Evolutionary conservation across 2,888 invertebrate species (phyloP), one percentile per base, ranked within the genome.

Genomic region (Cephonodes hylas): DNA sequence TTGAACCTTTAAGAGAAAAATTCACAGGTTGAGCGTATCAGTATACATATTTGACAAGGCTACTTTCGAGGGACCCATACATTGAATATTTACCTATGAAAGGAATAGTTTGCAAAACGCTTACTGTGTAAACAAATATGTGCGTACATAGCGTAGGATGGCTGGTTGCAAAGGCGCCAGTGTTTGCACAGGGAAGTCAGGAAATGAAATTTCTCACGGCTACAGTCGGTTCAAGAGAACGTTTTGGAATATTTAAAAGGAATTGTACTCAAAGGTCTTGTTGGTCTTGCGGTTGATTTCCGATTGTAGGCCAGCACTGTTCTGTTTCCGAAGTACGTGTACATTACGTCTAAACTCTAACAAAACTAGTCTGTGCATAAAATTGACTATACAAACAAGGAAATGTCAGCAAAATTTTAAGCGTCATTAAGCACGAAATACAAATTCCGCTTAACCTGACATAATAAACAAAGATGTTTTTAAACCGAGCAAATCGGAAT

Each of bases 151-250:
- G n/a, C 61, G 25, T 13, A 38, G 59, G 63, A 61, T 68, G 61
- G 65, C 59, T 58, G 60, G 64, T 66, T 60, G 61, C 63, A 42
- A 58, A 63, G 45, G 58, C 58, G 45, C 38, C 34, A 31, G 66
- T 77, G 65, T 81, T 79, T 79, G 72, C 68, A 65, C 71, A 75
- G 72, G 63, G 62, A 64, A 70, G 66, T 25, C 62, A 69, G 77
- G 79, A 79, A 80, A 82, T 82, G 73, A 75, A 78, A 78, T 77
- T 79, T 71, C 73, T 72, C 72, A 69, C 67, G 63, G 67, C 70
- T 58, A 63, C 64, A 66, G 67, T 63, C 61, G 61, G 60, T 64
- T 68, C 66, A 59, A 34, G 58, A 27, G 42, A 27, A 58, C 62
- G 45, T 56, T 60, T 56, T 42, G 38, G 64, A 60, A 58, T 25